phyloP scores from a whole-genome alignment of 2,113 vertebrate genomes.

The Carassius gibelio region DNA sequence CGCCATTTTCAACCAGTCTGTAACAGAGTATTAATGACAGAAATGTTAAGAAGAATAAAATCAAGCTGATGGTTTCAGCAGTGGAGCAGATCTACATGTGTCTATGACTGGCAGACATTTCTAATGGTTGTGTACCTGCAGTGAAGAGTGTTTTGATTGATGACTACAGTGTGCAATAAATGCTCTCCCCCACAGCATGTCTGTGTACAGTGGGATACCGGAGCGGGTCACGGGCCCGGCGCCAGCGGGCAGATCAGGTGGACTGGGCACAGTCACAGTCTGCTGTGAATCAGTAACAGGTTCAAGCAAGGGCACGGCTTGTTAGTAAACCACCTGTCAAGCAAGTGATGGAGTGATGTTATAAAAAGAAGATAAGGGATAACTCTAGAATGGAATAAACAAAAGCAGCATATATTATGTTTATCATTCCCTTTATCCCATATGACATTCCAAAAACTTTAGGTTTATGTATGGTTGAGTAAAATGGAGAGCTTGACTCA shows the following conservation, averaged over 20 bases:
- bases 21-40: background rate
- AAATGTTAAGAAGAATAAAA: background rate
- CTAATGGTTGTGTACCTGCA: background rate
- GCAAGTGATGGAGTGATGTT: background rate
- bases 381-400: background rate
- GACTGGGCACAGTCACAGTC: slow-evolving; percentile 30
- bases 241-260: slow-evolving; percentile 26
- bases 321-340: slow-evolving; percentile 46
- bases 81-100: background rate
- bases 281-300: slow-evolving; percentile 37
- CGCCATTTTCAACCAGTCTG: background rate
- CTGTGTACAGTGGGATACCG: background rate
- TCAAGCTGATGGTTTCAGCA: background rate
- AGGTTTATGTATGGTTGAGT: background rate
- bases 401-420: background rate
- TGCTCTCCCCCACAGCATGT: background rate
- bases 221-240: slow-evolving; percentile 16
- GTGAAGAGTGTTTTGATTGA: slow-evolving; percentile 7
- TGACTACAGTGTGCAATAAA: background rate
- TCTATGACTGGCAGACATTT: slow-evolving; percentile 4
- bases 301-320: slow-evolving; percentile 12
- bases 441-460: background rate
- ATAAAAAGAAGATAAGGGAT: background rate
- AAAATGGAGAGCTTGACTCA: too few species aligned
- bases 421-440: background rate